Percentiles rank a stretch among this genome's conserved stretches.
phyloP scores from a whole-genome alignment of 64 coral and sea anemone species.

The Stichodactyla helianthus region DNA sequence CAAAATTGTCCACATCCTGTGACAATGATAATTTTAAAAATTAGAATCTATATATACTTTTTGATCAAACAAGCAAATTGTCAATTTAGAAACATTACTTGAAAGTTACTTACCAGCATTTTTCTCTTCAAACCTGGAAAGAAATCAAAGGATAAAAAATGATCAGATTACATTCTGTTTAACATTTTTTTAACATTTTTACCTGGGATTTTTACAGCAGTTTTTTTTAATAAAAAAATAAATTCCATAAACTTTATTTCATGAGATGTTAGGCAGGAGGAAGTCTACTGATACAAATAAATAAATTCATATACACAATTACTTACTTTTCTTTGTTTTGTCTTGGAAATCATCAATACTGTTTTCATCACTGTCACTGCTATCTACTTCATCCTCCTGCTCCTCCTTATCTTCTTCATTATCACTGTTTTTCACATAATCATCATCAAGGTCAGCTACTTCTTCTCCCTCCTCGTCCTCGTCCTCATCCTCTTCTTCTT shows the following conservation, averaged over 20 bases:
- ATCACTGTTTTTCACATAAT: not conserved
- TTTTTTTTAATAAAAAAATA: too few relatives aligned
- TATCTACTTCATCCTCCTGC: not conserved
- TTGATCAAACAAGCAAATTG: not conserved
- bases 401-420: not conserved
- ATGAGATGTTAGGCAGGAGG: too few relatives aligned
- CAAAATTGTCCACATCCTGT: not conserved
- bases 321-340: not conserved
- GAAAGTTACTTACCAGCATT: not conserved
- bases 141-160: not conserved
- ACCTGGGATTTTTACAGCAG: too few relatives aligned
- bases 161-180: too few relatives aligned
- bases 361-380: not conserved
- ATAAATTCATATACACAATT: not conserved
- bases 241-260: too few relatives aligned
- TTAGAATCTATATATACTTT: not conserved
- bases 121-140: conserved; percentile 7
- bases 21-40: not conserved
- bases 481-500: not conserved
- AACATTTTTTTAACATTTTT: too few relatives aligned
- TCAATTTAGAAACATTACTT: not conserved
- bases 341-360: not conserved
- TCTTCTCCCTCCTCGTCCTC: not conserved
- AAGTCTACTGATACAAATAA: too few relatives aligned
- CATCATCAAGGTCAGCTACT: not conserved